A percentile compares a stretch with the other conserved stretches of the same genome.
phyloP scores from a whole-genome alignment of 2,888 invertebrate species.

The Ethmia dodecea region DNA sequence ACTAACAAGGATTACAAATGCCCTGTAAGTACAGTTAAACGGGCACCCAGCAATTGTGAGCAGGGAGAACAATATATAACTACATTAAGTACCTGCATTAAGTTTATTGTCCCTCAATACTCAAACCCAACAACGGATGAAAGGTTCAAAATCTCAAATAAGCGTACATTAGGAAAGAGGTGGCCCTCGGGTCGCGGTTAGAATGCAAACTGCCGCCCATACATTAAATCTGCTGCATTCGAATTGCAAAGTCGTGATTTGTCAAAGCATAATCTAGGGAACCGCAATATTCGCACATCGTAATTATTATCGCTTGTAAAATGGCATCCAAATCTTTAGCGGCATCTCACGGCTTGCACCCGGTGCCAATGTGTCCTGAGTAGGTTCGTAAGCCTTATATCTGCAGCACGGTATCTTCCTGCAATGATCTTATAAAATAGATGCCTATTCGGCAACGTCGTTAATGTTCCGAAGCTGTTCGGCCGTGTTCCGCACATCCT shows the following conservation, averaged over 20 bases:
- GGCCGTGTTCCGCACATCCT: slow-evolving; percentile 40
- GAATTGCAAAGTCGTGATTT: slow-evolving; percentile 78
- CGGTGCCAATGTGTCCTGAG: slow-evolving; percentile 9
- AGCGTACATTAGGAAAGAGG: slow-evolving; percentile 78
- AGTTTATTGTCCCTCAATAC: slow-evolving; percentile 71
- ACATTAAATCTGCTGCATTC: slow-evolving; percentile 76
- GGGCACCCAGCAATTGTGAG: no score
- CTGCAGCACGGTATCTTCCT: not conserved
- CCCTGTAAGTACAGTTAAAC: no score
- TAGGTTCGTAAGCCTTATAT: not conserved
- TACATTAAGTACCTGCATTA: slow-evolving; percentile 55
- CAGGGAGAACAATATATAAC: slow-evolving; percentile 14
- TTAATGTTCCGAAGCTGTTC: slow-evolving; percentile 23
- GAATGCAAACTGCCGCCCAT: slow-evolving; percentile 78
- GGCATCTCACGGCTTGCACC: slow-evolving; percentile 46
- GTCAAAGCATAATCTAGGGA: slow-evolving; percentile 77
- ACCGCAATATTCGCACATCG: slow-evolving; percentile 77
- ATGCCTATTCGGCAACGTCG: slow-evolving; percentile 14
- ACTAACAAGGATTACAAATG: no score
- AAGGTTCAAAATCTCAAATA: slow-evolving; percentile 78
- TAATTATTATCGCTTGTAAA: slow-evolving; percentile 74
- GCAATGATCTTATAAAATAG: slow-evolving; percentile 14
- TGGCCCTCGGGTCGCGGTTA: slow-evolving; percentile 74
- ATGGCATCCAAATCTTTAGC: slow-evolving; percentile 66
- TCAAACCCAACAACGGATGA: slow-evolving; percentile 67